Conservation (phyloP, 2,888 invertebrate species). For the Ditula angustiorana region DNA sequence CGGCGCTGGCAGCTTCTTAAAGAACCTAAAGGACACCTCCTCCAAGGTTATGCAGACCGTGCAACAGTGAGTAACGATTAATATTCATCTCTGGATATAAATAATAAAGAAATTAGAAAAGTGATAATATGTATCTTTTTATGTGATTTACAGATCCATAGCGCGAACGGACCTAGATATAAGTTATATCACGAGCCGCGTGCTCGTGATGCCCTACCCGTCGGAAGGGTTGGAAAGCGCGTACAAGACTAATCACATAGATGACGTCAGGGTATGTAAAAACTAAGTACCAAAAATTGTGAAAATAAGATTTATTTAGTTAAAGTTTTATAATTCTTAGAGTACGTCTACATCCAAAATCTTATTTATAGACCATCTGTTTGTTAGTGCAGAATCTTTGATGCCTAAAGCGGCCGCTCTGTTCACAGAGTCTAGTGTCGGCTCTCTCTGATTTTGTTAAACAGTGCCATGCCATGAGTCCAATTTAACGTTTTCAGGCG, state of each 20-base stretch:
- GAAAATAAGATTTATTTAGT: too few relatives aligned
- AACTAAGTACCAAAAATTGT: too few relatives aligned
- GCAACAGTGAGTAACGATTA: conserved; percentile 94
- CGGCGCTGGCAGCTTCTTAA: conserved; percentile 96
- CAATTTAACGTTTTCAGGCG: conserved; percentile 61
- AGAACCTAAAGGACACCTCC: conserved; percentile 97
- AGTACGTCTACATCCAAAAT: too few relatives aligned
- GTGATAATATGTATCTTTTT: neutral
- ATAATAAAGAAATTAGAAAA: too few relatives aligned
- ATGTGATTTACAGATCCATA: conserved; percentile 87
- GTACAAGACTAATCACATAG: conserved; percentile 96
- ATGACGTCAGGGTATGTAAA: conserved; percentile 90
- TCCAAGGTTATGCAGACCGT: conserved; percentile 98
- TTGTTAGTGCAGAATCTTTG: too few relatives aligned
- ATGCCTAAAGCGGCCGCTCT: neutral
- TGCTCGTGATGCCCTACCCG: conserved; percentile 97
- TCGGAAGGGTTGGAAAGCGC: conserved; percentile 97
- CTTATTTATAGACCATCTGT: too few relatives aligned
- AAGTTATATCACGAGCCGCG: conserved; percentile 95
- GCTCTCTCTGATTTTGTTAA: neutral
- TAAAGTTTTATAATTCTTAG: too few relatives aligned
- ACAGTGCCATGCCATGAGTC: neutral
- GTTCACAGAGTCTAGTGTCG: neutral
- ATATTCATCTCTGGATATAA: too few relatives aligned
- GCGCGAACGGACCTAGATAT: conserved; percentile 95